Evolutionary conservation across 2,113 vertebrate species (phyloP).

Genomic region (Dermatemys mawii): DNA sequence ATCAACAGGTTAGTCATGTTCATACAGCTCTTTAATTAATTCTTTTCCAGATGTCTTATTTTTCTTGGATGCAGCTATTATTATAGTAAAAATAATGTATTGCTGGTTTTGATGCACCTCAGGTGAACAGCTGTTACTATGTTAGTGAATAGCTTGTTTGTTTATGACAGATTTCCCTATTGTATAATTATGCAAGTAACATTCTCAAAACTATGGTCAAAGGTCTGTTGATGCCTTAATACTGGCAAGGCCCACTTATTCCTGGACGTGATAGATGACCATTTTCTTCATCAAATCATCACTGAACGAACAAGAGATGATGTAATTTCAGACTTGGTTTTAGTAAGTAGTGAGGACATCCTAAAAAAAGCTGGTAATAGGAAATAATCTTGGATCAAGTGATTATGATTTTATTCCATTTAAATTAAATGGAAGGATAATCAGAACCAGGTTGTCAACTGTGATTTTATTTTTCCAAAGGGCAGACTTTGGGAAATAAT

Average conservation of each 20-base stretch:
- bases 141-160: not conserved
- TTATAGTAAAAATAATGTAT: rapidly evolving
- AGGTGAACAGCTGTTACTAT: not conserved
- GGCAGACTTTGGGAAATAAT: not conserved
- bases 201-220: not conserved
- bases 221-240: not conserved
- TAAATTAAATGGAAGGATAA: not conserved
- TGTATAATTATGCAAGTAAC: rapidly evolving
- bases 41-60: not conserved
- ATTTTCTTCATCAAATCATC: not conserved
- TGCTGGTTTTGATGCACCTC: not conserved
- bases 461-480: not conserved
- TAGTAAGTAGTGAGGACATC: not conserved
- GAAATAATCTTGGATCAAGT: not conserved
- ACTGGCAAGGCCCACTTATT: not conserved
- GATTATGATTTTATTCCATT: not conserved
- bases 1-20: not conserved
- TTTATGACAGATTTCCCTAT: not conserved
- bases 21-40: conserved; percentile 4
- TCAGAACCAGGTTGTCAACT: not conserved
- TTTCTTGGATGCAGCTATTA: conserved; percentile 14
- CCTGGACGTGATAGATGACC: not conserved
- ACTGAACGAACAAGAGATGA: not conserved
- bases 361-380: not conserved
- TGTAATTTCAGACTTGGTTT: not conserved